Base-by-base conservation (phyloP, 2,113 vertebrate species). In the Tyrannus savana region DNA sequence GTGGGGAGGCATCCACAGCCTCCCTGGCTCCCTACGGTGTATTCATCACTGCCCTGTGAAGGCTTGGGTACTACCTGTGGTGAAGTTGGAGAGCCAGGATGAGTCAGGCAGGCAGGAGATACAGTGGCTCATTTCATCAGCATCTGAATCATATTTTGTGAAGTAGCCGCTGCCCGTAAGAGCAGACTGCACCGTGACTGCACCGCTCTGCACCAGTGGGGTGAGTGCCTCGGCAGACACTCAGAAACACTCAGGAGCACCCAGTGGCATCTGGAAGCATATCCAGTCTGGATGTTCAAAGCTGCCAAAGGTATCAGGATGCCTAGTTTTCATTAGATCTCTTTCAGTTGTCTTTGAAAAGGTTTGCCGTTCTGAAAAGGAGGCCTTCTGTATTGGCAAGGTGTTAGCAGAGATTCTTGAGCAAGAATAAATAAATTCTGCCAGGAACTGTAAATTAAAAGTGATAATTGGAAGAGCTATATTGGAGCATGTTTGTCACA, bases 361-460 rank as follows among this genome's bases (percentile, higher is more conserved):
- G 9, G 21, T 81, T 69, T 69, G 58, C 6, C 7, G 72, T 81
- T 58, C 67, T 83, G 78, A 79, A 83, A 85, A 83, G 6, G 30
- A 47, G 4, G 14, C 14, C 42, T 79, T 63, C 55, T n/a, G 11
- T 31, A n/a, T 28, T 18, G 19, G 59, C 39, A 83, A 94, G 50
- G 59, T 74, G 52, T 84, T 88, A 80, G 67, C 74, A 72, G 41
- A 25, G 72, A 67, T 74, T 69, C 46, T 91, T 68, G 27, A 83
- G 42, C 0, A 11, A 64, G 77, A 94, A 59, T 50, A 94, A 96
- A 92, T 8, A 89, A 85, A 79, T 12, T 30, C 58, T 95, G 89
- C 59, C 82, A 93, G 78, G n/a, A 93, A 73, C 16, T 62, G 30
- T 74, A 92, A 93, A 95, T 95, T 83, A 93, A 50, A 94, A 91